Percentiles rank a stretch among this genome's conserved stretches.
phyloP scores from a whole-genome alignment of 2,888 invertebrate genomes.

The Synergus itoensis region DNA sequence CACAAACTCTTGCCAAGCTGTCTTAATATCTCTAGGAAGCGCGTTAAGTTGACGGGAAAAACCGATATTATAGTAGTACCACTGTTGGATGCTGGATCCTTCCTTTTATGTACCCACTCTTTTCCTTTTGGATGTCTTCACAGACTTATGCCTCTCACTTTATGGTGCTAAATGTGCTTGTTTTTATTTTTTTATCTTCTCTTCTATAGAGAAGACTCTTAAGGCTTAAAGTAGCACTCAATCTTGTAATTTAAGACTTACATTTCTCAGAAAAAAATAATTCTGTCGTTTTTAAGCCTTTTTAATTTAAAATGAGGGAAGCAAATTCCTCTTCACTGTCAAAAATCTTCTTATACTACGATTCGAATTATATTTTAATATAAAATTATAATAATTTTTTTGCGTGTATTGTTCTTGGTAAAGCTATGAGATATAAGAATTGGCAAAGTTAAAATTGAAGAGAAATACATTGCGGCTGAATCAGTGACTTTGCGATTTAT shows the following conservation, averaged over 20 bases:
- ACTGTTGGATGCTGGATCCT: constrained; percentile 32
- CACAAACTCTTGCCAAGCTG: constrained; percentile 29
- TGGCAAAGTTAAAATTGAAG: not conserved
- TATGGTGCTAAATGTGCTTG: not conserved
- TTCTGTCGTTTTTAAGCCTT: no score
- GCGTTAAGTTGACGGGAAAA: constrained; percentile 35
- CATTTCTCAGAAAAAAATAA: no score
- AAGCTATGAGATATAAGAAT: not conserved
- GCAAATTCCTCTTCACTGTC: no score
- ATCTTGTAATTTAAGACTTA: not conserved
- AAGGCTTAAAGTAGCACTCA: not conserved
- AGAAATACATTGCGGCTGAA: constrained; percentile 6
- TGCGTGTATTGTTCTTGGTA: no score
- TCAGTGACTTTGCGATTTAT: constrained; percentile 17
- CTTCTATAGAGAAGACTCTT: not conserved
- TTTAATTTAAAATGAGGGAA: no score
- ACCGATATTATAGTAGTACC: constrained; percentile 1
- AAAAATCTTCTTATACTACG: no score
- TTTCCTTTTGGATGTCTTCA: constrained; percentile 25
- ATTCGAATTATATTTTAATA: no score
- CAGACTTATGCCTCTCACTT: constrained; percentile 29
- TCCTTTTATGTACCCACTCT: not conserved
- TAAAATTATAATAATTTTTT: no score
- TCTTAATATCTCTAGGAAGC: constrained; percentile 21
- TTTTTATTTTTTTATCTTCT: not conserved